Evolutionary conservation across 2,797 vertebrate species (phyloP).

Genomic region (Psittacula echo): DNA sequence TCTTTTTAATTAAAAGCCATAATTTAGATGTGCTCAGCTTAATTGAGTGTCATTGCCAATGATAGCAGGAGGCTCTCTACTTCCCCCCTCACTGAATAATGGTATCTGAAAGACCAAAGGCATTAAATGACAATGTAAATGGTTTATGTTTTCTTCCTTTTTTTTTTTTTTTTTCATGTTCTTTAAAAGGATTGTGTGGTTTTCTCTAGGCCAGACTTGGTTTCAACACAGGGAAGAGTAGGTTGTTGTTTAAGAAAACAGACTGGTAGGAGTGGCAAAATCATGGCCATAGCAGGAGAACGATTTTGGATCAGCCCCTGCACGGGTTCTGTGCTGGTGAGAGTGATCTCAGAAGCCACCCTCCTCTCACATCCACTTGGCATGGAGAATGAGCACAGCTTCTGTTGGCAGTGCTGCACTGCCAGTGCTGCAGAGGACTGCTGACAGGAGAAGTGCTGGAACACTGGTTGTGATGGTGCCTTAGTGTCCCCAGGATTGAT

Average conservation of each 20-base stretch:
- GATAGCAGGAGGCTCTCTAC: constrained; percentile 56
- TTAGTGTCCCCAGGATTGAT: background rate
- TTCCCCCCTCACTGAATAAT: constrained; percentile 40
- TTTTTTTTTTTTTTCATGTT: background rate
- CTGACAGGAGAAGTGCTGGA: background rate
- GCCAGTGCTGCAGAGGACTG: background rate
- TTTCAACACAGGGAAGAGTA: background rate
- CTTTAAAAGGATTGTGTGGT: background rate
- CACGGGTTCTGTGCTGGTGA: background rate
- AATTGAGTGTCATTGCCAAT: constrained; percentile 74
- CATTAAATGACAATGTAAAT: constrained; percentile 45
- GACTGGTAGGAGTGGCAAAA: background rate
- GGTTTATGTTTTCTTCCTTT: background rate
- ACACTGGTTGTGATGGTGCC: background rate
- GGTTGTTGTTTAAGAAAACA: background rate
- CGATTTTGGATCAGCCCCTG: background rate
- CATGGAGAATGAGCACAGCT: background rate
- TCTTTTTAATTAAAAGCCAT: constrained; percentile 80
- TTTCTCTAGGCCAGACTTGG: background rate
- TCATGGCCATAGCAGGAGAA: background rate
- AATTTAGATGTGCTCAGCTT: constrained; percentile 76
- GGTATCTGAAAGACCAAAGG: constrained; percentile 8
- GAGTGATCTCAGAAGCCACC: background rate
- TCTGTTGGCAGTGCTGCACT: fast-evolving
- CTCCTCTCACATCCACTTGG: background rate